Percentiles rank a stretch among this genome's conserved stretches.
These are phyloP conservation scores for Pelosia muscerda DNA, from an alignment of 2,888 invertebrate genomes.

Conservation along the genomic window DNA sequence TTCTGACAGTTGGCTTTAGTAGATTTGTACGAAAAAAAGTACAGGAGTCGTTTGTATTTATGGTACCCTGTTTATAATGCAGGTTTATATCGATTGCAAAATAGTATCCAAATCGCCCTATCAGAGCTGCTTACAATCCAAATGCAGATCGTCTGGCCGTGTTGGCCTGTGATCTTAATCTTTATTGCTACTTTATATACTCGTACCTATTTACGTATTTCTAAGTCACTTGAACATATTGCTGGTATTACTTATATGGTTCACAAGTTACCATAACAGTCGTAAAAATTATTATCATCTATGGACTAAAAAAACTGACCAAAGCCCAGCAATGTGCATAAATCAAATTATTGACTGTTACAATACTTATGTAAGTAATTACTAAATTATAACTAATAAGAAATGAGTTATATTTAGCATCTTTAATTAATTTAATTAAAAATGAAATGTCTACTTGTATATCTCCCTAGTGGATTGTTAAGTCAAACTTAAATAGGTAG, in stretches of 20 bases:
- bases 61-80: too few species aligned
- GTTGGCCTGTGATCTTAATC: not conserved
- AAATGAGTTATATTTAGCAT: conserved; percentile 9
- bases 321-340: not conserved
- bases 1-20: too few species aligned
- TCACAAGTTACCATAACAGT: too few species aligned
- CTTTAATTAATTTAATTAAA: conserved; percentile 16
- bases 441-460: not conserved
- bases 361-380: too few species aligned
- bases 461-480: conserved; percentile 38
- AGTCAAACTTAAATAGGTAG: conserved; percentile 31
- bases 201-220: not conserved
- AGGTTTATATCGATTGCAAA: not conserved
- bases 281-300: too few species aligned
- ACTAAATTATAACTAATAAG: not conserved
- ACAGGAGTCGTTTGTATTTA: too few species aligned
- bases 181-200: not conserved
- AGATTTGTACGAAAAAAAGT: too few species aligned
- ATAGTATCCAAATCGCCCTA: not conserved
- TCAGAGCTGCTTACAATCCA: not conserved
- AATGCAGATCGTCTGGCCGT: not conserved
- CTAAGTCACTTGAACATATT: not conserved
- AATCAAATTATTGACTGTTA: not conserved
- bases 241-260: too few species aligned
- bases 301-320: not conserved